A percentile compares a stretch with the other conserved stretches of the same genome.
Conservation (phyloP, 2,113 vertebrate genomes). For the Indri indri region DNA sequence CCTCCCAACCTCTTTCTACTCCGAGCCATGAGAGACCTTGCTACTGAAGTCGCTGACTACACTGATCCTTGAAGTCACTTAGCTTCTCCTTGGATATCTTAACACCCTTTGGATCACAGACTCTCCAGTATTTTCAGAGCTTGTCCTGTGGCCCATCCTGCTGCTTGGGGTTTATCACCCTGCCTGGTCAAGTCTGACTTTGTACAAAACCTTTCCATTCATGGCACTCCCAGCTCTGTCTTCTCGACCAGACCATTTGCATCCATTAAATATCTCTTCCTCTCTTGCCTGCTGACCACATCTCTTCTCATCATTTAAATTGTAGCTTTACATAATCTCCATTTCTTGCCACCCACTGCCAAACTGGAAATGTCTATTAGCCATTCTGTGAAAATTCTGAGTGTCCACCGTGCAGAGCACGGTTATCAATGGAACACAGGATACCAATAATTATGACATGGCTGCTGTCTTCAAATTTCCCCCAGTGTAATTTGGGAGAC, state of each 20-base stretch:
- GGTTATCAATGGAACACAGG: neutral
- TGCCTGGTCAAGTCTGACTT: neutral
- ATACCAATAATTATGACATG: neutral
- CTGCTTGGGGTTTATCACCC: neutral
- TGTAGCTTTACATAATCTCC: neutral
- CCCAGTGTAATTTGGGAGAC: neutral
- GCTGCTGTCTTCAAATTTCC: conserved; percentile 39
- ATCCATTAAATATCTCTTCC: neutral
- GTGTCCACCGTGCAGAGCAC: neutral
- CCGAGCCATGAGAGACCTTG: neutral
- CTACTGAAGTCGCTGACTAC: neutral
- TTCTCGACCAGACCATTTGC: conserved; percentile 8
- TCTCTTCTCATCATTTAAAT: conserved; percentile 29
- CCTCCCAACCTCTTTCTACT: neutral
- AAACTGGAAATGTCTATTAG: conserved; percentile 14
- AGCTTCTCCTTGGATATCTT: neutral
- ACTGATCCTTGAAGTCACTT: neutral
- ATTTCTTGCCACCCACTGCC: conserved; percentile 17
- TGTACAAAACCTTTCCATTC: neutral
- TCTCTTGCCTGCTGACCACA: neutral
- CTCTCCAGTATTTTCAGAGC: neutral
- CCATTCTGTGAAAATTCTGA: conserved; percentile 27
- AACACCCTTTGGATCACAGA: neutral
- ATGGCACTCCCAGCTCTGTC: neutral
- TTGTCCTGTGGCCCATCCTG: neutral